These are phyloP conservation scores for Micromussa lordhowensis DNA, from an alignment of 92 coral and sea anemone genomes.

Conservation along the genomic window DNA sequence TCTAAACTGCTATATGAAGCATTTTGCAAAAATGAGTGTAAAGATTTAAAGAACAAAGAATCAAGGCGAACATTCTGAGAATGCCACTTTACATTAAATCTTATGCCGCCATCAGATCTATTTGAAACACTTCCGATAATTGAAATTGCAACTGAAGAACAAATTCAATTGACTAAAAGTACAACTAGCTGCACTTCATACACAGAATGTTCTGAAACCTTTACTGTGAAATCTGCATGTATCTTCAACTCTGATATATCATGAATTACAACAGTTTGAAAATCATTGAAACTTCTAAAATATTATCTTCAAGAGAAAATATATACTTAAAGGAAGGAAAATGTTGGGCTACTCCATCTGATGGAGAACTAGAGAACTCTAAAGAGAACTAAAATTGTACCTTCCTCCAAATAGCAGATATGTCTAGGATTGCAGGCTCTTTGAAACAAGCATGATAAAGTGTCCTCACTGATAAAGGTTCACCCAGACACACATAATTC, in stretches of 20 bases:
- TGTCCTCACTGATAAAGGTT: too few species aligned
- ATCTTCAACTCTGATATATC: not conserved
- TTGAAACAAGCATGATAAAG: not conserved
- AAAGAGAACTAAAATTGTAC: not conserved
- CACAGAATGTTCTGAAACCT: not conserved
- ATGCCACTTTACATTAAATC: slow-evolving; percentile 18
- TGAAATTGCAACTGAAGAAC: slow-evolving; percentile 11
- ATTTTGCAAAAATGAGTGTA: too few species aligned
- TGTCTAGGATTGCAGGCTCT: not conserved
- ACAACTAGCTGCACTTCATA: not conserved
- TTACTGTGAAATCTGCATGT: not conserved
- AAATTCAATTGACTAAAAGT: slow-evolving; percentile 1
- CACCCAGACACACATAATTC: too few species aligned
- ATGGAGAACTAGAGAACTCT: not conserved
- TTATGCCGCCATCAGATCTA: slow-evolving; percentile 16
- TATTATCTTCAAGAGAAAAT: not conserved
- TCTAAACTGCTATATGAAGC: slow-evolving; percentile 20
- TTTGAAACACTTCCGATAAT: slow-evolving; percentile 15
- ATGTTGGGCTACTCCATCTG: not conserved
- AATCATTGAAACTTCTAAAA: not conserved
- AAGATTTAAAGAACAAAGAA: not conserved
- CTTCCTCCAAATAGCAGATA: slow-evolving; percentile 11
- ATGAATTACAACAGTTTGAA: not conserved
- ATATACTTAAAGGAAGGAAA: too few species aligned
- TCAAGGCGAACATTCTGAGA: slow-evolving; percentile 22